These are phyloP conservation scores for Pogonophryne albipinna DNA, from an alignment of 2,797 vertebrate genomes.

Conservation along the genomic window DNA sequence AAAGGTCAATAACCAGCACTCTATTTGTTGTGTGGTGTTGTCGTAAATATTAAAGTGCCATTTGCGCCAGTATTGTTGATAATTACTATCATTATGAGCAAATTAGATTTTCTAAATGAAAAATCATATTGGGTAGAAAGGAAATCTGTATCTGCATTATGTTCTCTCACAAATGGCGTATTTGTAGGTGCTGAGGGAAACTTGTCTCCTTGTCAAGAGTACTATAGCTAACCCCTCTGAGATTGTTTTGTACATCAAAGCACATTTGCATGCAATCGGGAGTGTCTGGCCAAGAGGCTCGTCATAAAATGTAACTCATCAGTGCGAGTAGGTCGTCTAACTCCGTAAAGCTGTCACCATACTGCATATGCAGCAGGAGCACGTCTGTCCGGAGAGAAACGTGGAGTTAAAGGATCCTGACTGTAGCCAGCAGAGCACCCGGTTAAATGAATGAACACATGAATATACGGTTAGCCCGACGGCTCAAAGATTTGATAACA, in stretches of 20 bases:
- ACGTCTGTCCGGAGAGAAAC: conserved; percentile 62
- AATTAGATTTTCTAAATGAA: conserved; percentile 1
- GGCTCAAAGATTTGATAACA: conserved; percentile 37
- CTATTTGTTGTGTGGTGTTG: background rate
- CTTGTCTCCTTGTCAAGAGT: conserved; percentile 14
- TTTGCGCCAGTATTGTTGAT: background rate
- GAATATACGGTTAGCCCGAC: background rate
- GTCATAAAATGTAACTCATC: conserved; percentile 78
- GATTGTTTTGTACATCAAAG: conserved; percentile 67
- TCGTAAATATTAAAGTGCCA: background rate
- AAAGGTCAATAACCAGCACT: conserved; percentile 18
- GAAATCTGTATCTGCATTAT: background rate
- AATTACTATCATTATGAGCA: background rate
- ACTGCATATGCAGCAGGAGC: conserved; percentile 83
- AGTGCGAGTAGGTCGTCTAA: conserved; percentile 72
- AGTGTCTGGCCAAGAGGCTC: conserved; percentile 63
- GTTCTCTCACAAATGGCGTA: background rate
- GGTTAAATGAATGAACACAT: conserved; percentile 23
- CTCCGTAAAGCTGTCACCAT: conserved; percentile 83
- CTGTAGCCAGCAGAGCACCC: conserved; percentile 47
- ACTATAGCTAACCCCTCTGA: conserved; percentile 30
- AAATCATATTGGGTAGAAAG: background rate
- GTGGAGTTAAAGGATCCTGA: conserved; percentile 59
- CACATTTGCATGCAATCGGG: conserved; percentile 73
- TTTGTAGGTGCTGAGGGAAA: conserved; percentile 35